Evolutionary conservation across 2,888 invertebrate species (phyloP), one percentile per base, ranked within the genome.

Genomic region (Chydorus sphaericus): DNA sequence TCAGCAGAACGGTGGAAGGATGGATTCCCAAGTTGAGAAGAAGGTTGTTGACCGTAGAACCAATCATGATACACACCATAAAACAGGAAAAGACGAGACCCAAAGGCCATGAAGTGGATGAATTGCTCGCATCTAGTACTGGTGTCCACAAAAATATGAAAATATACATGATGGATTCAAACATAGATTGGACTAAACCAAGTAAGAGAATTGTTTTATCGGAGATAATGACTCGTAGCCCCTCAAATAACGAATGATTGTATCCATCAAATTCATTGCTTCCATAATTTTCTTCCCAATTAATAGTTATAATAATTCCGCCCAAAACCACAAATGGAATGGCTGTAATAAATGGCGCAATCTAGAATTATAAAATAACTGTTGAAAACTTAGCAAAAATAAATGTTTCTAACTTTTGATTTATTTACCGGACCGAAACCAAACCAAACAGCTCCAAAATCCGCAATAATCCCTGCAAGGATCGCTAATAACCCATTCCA

Each of bases 71-170:
- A 55, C 75, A 74, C 1, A 77, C 69, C 78, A 78, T 78, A 63
- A 78, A 78, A 57, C 70, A 69, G 18, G 77, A 73, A 63, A 78
- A 79, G 4, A 77, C 70, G 48, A 78, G 65, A 1, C 78, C 79
- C 10, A 77, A 66, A 4, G 75, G 75, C 14, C 76, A 73, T 30
- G 66, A 61, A 28, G 69, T 63, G n/a, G 68, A 68, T 56, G 69
- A 66, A 6, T 36, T 36, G 16, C 56, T 53, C 7, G 66, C 62
- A 44, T 68, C 68, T 54, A 74, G 63, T 20, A 78, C 70, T 1
- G 79, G 78, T 3, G 78, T 78, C 79, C 79, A 79, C 20, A 78
- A 65, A 65, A 78, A 77, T 39, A 78, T 74, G 62, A 78, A 77
- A 26, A 76, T 74, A 62, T 77, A 77, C 71, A 78, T 75, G 6